Conservation (phyloP, 2,113 vertebrate species). For the Melanerpes formicivorus region DNA sequence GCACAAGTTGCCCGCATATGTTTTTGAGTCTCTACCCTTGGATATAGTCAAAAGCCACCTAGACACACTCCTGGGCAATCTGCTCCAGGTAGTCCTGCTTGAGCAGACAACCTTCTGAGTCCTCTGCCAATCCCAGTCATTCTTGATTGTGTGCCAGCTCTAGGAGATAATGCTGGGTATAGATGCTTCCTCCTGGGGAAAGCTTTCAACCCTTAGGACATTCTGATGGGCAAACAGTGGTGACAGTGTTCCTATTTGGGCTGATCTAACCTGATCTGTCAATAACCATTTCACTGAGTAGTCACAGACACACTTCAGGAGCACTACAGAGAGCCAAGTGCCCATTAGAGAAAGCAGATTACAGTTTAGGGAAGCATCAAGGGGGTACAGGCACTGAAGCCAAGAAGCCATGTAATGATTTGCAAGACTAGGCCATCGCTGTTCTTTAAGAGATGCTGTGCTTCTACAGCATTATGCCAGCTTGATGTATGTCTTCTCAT, state of each 20-base stretch:
- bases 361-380: constrained; percentile 23
- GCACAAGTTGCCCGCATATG: too few species aligned
- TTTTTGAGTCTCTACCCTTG: too few species aligned
- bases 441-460: neutral
- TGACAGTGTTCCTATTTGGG: neutral
- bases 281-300: constrained; percentile 8
- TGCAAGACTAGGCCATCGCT: neutral
- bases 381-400: neutral
- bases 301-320: neutral
- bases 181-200: neutral
- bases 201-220: neutral
- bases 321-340: neutral
- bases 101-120: neutral
- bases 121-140: neutral
- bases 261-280: neutral
- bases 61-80: too few species aligned
- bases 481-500: neutral
- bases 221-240: neutral
- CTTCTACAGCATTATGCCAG: neutral
- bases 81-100: neutral
- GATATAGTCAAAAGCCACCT: too few species aligned
- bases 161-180: neutral
- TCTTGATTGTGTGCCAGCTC: neutral
- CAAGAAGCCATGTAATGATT: constrained; percentile 28
- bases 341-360: constrained; percentile 28